A percentile compares a stretch with the other conserved stretches of the same genome.
phyloP scores from a whole-genome alignment of 2,888 invertebrate species.

The Protophormia terraenovae region DNA sequence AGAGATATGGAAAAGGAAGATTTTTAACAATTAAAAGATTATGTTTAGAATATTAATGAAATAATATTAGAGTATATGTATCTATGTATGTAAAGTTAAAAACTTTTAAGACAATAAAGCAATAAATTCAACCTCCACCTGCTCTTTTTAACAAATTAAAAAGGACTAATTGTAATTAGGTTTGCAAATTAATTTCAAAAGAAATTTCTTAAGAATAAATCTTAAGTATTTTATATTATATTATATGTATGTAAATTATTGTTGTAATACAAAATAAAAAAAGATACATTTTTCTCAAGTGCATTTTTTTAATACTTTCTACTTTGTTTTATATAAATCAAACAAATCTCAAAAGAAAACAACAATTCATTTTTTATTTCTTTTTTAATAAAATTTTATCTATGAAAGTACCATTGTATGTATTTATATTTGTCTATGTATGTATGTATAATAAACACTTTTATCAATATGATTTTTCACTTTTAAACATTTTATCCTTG shows the following conservation, averaged over 20 bases:
- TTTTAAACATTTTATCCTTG: slow-evolving; percentile 52
- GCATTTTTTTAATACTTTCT: neutral
- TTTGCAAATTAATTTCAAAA: no score
- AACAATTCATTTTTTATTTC: neutral
- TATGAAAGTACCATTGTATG: neutral
- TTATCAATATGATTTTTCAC: slow-evolving; percentile 33
- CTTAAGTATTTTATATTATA: no score
- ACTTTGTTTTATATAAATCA: neutral
- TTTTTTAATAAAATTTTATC: neutral
- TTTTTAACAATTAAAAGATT: neutral
- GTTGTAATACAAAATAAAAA: no score
- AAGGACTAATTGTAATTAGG: no score
- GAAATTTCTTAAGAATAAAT: no score
- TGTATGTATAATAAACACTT: slow-evolving; percentile 13
- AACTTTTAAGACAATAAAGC: neutral
- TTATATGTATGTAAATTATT: no score
- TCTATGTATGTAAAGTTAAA: neutral
- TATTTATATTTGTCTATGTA: neutral
- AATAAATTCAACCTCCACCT: neutral
- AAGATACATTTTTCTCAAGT: neutral
- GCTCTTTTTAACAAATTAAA: no score
- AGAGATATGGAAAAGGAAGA: neutral
- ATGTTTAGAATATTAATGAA: neutral
- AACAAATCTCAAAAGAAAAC: neutral
- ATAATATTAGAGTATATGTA: neutral